Evolutionary conservation across 2,888 invertebrate genomes (phyloP).

Genomic region (Sphecodes monilicornis): DNA sequence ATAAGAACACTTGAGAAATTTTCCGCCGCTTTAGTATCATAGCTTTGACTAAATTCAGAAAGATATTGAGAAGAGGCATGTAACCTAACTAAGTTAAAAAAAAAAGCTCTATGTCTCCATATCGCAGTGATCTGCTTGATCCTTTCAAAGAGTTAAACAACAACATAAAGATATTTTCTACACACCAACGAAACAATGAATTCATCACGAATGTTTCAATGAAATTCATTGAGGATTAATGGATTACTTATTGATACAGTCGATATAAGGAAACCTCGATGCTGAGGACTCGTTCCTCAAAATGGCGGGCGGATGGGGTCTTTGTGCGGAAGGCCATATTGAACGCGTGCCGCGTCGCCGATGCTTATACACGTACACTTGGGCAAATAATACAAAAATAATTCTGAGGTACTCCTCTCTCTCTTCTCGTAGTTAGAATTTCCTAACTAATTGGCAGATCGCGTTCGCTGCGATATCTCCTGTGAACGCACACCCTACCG

Average conservation of each 20-base stretch:
- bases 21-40: no score
- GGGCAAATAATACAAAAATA: conserved; percentile 77
- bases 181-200: neutral
- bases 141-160: neutral
- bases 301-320: neutral
- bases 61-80: no score
- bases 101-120: neutral
- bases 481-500: neutral
- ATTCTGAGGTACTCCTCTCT: conserved; percentile 66
- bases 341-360: conserved; percentile 30
- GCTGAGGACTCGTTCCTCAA: neutral
- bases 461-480: conserved; percentile 39
- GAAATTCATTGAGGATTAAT: neutral
- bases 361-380: conserved; percentile 62
- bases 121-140: neutral
- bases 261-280: neutral
- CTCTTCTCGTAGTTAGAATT: conserved; percentile 57
- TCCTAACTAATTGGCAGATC: conserved; percentile 70
- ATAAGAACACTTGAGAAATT: no score
- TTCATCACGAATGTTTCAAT: no score
- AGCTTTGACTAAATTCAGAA: no score
- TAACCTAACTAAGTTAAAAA: no score
- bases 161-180: neutral
- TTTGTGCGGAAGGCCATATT: conserved; percentile 10
- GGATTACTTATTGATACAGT: neutral